Percentiles rank a stretch among this genome's conserved stretches.
phyloP scores from a whole-genome alignment of 2,888 invertebrate genomes.

The Lordiphosa fenestrarum region DNA sequence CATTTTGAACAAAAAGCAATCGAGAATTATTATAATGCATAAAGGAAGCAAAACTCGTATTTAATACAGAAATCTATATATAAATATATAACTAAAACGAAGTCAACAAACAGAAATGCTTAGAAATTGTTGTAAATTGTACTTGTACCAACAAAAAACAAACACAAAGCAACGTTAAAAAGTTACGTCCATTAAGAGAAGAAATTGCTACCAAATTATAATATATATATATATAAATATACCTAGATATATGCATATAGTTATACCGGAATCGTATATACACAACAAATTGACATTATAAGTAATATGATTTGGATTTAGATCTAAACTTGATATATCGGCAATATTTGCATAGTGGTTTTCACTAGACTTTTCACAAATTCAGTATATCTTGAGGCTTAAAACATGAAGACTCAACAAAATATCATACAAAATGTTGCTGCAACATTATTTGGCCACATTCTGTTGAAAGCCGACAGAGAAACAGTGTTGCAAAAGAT shows the following conservation, averaged over 20 bases:
- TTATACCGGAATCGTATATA: conserved; percentile 16
- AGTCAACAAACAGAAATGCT: conserved; percentile 28
- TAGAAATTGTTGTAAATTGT: conserved; percentile 67
- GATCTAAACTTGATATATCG: conserved; percentile 8
- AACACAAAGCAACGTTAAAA: conserved; percentile 62
- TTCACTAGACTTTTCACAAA: no score
- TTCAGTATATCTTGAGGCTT: no score
- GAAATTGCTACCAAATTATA: conserved; percentile 48
- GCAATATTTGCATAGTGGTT: background rate
- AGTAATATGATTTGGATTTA: conserved; percentile 38
- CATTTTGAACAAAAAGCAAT: conserved; percentile 49
- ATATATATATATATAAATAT: conserved; percentile 38
- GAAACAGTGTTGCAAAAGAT: no score
- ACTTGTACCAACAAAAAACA: conserved; percentile 56
- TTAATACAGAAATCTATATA: conserved; percentile 53
- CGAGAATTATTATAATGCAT: conserved; percentile 43
- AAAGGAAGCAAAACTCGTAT: conserved; percentile 63
- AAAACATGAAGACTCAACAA: no score
- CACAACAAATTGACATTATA: conserved; percentile 34
- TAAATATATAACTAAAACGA: conserved; percentile 35
- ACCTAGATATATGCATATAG: conserved; percentile 40
- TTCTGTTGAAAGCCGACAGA: no score
- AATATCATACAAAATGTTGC: no score
- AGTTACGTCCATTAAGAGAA: conserved; percentile 62
- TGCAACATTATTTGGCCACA: no score